Evolutionary conservation across 1,140 invertebrate species (phyloP).

Genomic region (Coptotermes formosanus): DNA sequence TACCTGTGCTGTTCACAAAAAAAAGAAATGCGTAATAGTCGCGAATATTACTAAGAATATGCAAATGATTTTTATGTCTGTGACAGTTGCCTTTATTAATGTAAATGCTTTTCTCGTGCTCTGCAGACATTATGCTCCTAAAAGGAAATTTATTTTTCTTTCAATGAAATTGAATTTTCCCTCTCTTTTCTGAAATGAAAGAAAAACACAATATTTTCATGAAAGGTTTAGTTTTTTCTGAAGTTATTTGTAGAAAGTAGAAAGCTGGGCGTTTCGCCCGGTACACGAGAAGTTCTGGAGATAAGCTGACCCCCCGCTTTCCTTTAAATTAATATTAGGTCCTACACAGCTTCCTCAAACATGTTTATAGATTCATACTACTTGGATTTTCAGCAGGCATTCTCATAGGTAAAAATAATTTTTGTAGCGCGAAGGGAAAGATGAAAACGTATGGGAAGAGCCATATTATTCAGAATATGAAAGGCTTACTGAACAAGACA

Average conservation of each 20-base stretch:
- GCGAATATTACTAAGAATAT: neutral
- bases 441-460: too few relatives aligned
- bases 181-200: neutral
- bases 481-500: too few relatives aligned
- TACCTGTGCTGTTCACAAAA: neutral
- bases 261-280: neutral
- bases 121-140: neutral
- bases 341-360: too few relatives aligned
- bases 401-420: too few relatives aligned
- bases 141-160: constrained; percentile 4
- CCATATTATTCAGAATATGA: too few relatives aligned
- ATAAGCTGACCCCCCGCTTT: too few relatives aligned
- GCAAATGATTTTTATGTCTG: neutral
- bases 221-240: neutral
- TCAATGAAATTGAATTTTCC: neutral
- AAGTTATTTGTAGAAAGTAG: neutral
- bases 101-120: neutral
- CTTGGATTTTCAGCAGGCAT: too few relatives aligned
- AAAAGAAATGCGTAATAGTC: neutral
- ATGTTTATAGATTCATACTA: too few relatives aligned
- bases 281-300: too few relatives aligned
- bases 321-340: too few relatives aligned
- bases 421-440: too few relatives aligned
- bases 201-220: neutral
- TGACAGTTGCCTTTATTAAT: neutral